Base-by-base conservation (phyloP, 2,113 vertebrate genomes). In the Siphamia tubifer region DNA sequence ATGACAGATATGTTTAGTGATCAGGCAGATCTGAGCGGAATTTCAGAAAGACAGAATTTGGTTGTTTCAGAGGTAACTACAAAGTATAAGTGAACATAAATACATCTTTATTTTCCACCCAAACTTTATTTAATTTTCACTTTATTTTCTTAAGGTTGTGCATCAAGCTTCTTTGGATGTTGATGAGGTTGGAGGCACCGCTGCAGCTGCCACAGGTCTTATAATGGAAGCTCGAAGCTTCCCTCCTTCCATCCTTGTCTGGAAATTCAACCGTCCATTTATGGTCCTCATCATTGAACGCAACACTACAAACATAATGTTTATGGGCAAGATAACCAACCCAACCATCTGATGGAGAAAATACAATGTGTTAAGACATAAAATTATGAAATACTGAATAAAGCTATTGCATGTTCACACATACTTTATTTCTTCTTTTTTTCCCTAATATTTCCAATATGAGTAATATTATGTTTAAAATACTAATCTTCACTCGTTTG, bases 1-100 rank as follows among this genome's bases (percentile, higher is more conserved):
- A 90, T 95, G 52, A 69, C 69, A 6, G 87, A 95, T 68, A 92
- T 94, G 34, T 97, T 97, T 89, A 44, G 72, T 65, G 30, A 81
- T 5, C 5, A 0, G 16, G 93, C 95, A 48, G 62, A 95, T 79
- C 89, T 97, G 8, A 87, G 84, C 68, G 94, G 92, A 52, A 93
- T 97, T 79, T 85, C 91, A 16, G 75, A 87, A 35, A 8, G 39
- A 0, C 0, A 0, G 0, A 30, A 3, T 0, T 40, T 96, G 24
- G 43, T 19, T 0, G 81, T 96, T 42, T 94, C 92, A 34, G 54
- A 90, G 71, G 96, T 98, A 84, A 92, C 28, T 5, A 39, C 1
- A 40, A 5, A 12, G 5, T 15, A 16, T 5, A 49, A 2, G 1
- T 9, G 4, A 3, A 2, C 25, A 8, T 5, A 45, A 4, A 7